phyloP scores from a whole-genome alignment of 2,888 invertebrate genomes.

The Hyppa rectilinea region DNA sequence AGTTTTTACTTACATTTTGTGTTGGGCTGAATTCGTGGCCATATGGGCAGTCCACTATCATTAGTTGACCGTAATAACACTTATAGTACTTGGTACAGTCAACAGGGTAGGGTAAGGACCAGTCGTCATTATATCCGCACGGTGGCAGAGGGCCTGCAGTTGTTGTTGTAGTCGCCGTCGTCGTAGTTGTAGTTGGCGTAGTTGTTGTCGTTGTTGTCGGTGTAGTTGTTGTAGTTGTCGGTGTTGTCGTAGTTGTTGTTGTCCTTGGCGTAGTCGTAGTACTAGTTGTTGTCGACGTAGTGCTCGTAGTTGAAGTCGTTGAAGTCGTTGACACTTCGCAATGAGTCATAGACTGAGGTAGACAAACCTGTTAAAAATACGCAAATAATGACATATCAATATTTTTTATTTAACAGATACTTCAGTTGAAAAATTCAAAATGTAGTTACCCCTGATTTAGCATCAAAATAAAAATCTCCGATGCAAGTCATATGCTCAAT shows the following conservation, averaged over 20 bases:
- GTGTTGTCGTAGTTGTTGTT: not conserved
- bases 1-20: constrained; percentile 8
- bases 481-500: not conserved
- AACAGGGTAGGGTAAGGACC: not conserved
- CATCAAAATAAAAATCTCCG: constrained; percentile 1
- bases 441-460: not conserved
- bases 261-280: not conserved
- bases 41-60: not conserved
- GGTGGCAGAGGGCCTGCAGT: not conserved
- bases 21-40: constrained; percentile 16
- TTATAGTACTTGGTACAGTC: constrained; percentile 6
- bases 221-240: not conserved
- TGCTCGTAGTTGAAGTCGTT: not conserved
- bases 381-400: no score
- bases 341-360: not conserved
- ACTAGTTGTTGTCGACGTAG: not conserved
- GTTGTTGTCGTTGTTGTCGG: not conserved
- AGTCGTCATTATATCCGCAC: not conserved
- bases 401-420: not conserved
- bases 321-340: not conserved
- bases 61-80: not conserved
- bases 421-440: not conserved
- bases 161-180: not conserved
- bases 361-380: not conserved
- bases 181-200: not conserved